Base-by-base conservation (phyloP, 2,888 invertebrate genomes). In the Pristionchus exspectatus region DNA sequence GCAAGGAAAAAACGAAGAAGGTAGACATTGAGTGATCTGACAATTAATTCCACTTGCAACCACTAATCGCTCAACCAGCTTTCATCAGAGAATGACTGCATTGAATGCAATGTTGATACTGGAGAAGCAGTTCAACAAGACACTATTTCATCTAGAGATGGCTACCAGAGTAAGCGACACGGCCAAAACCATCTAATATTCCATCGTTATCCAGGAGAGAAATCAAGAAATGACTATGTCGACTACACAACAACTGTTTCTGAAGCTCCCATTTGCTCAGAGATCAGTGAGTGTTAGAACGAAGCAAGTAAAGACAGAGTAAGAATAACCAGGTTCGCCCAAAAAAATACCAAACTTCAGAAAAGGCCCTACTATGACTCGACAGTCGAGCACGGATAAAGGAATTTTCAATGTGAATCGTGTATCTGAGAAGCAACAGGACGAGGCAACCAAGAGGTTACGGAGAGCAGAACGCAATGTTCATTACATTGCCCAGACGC, bases 401-500 rank as follows among this genome's bases (percentile, higher is more conserved):
- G 21, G 44, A 27, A 30, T 44, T n/a, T 50, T 77, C 63, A 77
- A 54, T 54, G 54, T 88, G 30, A 50, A 18, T 9, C 12, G 33
- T 14, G 54, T 63, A n/a, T 59, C 44, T 18, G 81, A 88, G 50
- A 44, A 77, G 88, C 24, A 77, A n/a, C 63, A 77, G 56, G 33
- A 50, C 16, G 81, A 21, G 30, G 88, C 81, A 16, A 81, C 88
- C 21, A 77, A 27, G 38, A 91, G 90, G 59, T 90, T 93, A 21
- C 69, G 92, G 69, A 91, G 90, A 87, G 93, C 94, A 14, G 93
- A 94, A 63, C 88, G 90, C 72, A 95, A 95, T 88, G 92, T 95
- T 7, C 93, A 93, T 89, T 95, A 94, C 91, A 94, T 95, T 38
- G 94, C 94, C 12, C 91, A 92, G 27, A 93, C 92, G 1, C 87